A percentile compares a stretch with the other conserved stretches of the same genome.
Evolutionary conservation across 2,888 invertebrate species (phyloP).

Genomic region (Dolomedes plantarius): DNA sequence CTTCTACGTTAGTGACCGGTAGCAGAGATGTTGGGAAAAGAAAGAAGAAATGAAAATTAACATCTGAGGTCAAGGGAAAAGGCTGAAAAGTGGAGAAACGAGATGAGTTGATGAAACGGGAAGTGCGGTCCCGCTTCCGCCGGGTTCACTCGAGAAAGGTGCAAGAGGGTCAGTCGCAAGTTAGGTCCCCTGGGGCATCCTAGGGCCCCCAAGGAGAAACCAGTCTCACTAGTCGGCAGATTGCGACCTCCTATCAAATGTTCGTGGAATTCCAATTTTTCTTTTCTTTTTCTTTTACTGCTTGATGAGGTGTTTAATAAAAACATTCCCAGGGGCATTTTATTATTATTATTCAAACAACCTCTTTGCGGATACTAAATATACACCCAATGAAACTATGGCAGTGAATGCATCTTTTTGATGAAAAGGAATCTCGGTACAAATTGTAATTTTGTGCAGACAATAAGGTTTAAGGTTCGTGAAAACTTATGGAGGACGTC

Average conservation of each 20-base stretch:
- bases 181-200: background rate
- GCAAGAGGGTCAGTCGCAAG: constrained; percentile 9
- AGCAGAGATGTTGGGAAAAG: background rate
- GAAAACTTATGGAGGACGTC: too few species aligned
- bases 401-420: too few species aligned
- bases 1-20: background rate
- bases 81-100: background rate
- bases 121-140: background rate
- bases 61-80: background rate
- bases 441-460: too few species aligned
- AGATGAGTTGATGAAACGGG: constrained; percentile 16
- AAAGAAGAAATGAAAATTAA: background rate
- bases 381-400: too few species aligned
- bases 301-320: too few species aligned
- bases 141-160: constrained; percentile 14
- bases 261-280: background rate
- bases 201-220: background rate
- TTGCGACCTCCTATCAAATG: background rate
- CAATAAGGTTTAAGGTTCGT: too few species aligned
- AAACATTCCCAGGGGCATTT: too few species aligned
- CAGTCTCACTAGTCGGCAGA: background rate
- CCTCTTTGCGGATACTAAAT: too few species aligned
- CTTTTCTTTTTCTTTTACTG: too few species aligned
- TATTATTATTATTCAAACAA: too few species aligned
- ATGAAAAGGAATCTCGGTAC: too few species aligned